phyloP scores from a whole-genome alignment of 1,140 invertebrate species.

The Triops longicaudatus region DNA sequence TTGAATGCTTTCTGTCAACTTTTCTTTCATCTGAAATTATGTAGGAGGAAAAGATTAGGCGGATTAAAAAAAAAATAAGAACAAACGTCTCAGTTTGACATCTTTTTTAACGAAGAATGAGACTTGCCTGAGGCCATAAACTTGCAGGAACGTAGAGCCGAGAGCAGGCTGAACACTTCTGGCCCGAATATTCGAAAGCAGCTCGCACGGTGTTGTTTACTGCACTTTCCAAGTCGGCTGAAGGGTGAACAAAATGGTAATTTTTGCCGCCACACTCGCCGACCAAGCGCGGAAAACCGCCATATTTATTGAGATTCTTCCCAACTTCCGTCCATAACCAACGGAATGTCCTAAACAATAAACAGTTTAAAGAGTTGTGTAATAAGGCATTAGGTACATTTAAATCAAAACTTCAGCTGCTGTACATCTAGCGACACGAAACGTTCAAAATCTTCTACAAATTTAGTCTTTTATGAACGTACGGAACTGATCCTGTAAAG shows the following conservation, averaged over 20 bases:
- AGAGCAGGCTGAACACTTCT: slow-evolving; percentile 98
- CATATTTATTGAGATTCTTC: slow-evolving; percentile 74
- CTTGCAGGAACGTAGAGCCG: slow-evolving; percentile 90
- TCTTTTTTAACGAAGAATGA: no score
- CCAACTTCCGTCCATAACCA: slow-evolving; percentile 88
- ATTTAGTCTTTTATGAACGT: slow-evolving; percentile 37
- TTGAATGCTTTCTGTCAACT: slow-evolving; percentile 53
- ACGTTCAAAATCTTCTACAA: not conserved
- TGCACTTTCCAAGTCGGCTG: slow-evolving; percentile 76
- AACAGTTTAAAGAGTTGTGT: no score
- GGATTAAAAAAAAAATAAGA: no score
- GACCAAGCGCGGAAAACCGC: slow-evolving; percentile 85
- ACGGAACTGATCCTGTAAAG: slow-evolving; percentile 91
- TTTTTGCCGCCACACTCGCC: slow-evolving; percentile 99
- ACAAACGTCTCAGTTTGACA: no score
- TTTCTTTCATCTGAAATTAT: slow-evolving; percentile 55
- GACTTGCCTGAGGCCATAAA: slow-evolving; percentile 65
- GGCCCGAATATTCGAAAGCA: slow-evolving; percentile 92
- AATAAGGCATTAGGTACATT: no score
- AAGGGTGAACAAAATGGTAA: slow-evolving; percentile 92
- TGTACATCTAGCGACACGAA: no score
- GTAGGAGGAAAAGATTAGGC: not conserved
- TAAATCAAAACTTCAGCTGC: no score
- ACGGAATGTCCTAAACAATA: slow-evolving; percentile 70
- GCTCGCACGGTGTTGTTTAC: slow-evolving; percentile 76